phyloP scores from a whole-genome alignment of 2,888 invertebrate genomes.

The Periphyllus acericola region DNA sequence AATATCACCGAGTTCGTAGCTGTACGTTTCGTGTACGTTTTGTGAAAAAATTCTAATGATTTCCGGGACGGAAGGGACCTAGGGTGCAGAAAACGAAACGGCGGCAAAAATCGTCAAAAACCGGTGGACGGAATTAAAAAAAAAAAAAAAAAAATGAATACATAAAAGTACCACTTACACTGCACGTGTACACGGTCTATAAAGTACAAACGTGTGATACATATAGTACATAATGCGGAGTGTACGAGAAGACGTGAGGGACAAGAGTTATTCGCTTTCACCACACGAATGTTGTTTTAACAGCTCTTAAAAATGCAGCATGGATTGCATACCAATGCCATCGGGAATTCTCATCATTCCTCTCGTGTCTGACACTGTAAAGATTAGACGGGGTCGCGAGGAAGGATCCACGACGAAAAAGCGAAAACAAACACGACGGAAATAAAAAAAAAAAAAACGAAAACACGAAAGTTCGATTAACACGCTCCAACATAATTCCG shows the following conservation, averaged over 20 bases:
- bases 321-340: slow-evolving; percentile 21
- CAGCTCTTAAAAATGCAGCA: slow-evolving; percentile 35
- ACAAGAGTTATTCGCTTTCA: background rate
- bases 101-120: background rate
- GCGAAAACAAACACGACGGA: background rate
- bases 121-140: background rate
- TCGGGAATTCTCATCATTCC: slow-evolving; percentile 25
- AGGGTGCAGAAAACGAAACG: background rate
- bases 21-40: slow-evolving; percentile 9
- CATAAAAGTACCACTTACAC: too few species aligned
- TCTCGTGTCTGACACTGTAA: background rate
- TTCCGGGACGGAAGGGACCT: background rate
- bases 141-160: too few species aligned
- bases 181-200: too few species aligned
- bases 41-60: slow-evolving; percentile 3
- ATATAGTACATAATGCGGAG: too few species aligned
- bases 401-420: background rate
- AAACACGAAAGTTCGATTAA: slow-evolving; percentile 31
- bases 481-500: background rate
- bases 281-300: slow-evolving; percentile 8
- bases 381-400: background rate
- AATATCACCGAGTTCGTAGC: background rate
- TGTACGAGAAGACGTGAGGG: background rate
- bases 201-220: background rate
- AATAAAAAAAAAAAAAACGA: background rate